Percentiles rank a stretch among this genome's conserved stretches.
phyloP scores from a whole-genome alignment of 2,797 vertebrate species.

The Merluccius polli region DNA sequence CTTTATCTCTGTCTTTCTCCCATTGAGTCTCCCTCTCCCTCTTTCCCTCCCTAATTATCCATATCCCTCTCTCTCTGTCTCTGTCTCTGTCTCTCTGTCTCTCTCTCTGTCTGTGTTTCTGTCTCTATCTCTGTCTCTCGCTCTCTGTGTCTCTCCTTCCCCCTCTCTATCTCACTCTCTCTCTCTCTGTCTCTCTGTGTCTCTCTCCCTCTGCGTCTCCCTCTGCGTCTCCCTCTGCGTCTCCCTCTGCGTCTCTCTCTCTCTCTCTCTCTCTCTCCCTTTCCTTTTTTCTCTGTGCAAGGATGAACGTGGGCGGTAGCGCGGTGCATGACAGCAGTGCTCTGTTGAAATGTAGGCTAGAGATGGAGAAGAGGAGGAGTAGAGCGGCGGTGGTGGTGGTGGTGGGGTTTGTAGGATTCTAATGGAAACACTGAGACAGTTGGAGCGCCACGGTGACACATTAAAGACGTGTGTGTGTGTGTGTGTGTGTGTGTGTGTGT shows the following conservation, averaged over 20 bases:
- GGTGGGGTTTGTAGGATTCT: too few relatives aligned
- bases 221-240: neutral
- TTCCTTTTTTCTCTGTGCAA: conserved; percentile 38
- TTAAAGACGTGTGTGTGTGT: neutral
- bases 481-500: conserved; percentile 1
- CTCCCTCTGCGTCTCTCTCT: neutral
- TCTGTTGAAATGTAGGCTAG: neutral
- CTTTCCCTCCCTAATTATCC: too few relatives aligned
- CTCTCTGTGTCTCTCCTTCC: neutral
- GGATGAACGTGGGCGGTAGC: conserved; percentile 50
- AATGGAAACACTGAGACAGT: too few relatives aligned
- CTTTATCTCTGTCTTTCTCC: too few relatives aligned
- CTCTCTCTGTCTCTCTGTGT: conserved; percentile 54
- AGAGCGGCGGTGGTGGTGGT: too few relatives aligned
- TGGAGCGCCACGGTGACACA: neutral
- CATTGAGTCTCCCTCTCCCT: too few relatives aligned
- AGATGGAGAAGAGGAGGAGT: too few relatives aligned
- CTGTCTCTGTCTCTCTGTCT: conserved; percentile 38
- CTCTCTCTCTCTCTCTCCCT: neutral
- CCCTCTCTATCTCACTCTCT: neutral
- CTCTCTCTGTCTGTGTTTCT: conserved; percentile 35
- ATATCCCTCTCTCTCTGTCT: neutral
- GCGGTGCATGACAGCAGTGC: too few relatives aligned
- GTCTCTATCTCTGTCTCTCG: conserved; percentile 58
- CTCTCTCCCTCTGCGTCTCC: conserved; percentile 29